phyloP scores from a whole-genome alignment of 2,888 invertebrate species.

The Bombylius major region DNA sequence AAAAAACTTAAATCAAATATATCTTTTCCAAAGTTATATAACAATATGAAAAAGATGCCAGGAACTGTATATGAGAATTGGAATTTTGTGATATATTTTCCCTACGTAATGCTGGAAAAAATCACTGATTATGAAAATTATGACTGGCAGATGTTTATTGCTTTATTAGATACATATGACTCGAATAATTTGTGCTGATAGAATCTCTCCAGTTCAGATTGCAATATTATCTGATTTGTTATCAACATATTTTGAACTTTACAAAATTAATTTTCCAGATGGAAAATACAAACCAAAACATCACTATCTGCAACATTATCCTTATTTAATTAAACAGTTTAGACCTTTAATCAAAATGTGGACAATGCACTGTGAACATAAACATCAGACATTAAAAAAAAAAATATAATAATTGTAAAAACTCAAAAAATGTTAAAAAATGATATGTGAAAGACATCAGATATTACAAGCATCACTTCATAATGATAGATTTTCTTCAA shows the following conservation, averaged over 20 bases:
- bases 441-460: too few relatives aligned
- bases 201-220: slow-evolving; percentile 8
- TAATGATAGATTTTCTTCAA: too few relatives aligned
- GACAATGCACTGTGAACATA: too few relatives aligned
- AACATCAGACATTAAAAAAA: too few relatives aligned
- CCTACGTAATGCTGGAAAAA: slow-evolving; percentile 4
- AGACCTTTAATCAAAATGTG: too few relatives aligned
- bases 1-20: slow-evolving; percentile 6
- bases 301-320: not conserved
- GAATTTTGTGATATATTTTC: slow-evolving; percentile 8
- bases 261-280: not conserved
- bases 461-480: too few relatives aligned
- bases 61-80: slow-evolving; percentile 10
- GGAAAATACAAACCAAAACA: not conserved
- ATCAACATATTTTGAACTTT: not conserved
- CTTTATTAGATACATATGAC: slow-evolving; percentile 8
- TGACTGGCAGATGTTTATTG: slow-evolving; percentile 9
- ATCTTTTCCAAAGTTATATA: slow-evolving; percentile 5
- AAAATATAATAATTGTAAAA: too few relatives aligned
- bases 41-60: slow-evolving; percentile 9
- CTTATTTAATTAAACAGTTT: not conserved
- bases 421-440: too few relatives aligned
- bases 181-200: slow-evolving; percentile 8
- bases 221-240: not conserved
- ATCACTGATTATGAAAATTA: slow-evolving; percentile 8